Percentiles rank a stretch among this genome's conserved stretches.
Conservation (phyloP, 2,888 invertebrate genomes). For the Ophioninae sp. region DNA sequence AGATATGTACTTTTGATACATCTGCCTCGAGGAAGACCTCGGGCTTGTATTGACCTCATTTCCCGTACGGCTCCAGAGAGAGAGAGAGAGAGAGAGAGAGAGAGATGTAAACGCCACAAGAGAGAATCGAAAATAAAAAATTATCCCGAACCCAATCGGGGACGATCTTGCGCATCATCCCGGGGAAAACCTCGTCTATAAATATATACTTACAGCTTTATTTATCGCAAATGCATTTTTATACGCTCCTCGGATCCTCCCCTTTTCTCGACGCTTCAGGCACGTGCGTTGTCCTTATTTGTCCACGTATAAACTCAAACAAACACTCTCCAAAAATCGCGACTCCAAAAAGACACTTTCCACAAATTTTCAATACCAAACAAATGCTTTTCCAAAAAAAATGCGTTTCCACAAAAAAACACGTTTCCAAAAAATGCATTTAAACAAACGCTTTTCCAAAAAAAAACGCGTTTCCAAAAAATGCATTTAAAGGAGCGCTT, state of each 20-base stretch:
- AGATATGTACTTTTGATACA: slow-evolving; percentile 17
- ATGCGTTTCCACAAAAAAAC: too few relatives aligned
- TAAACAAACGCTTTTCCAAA: too few relatives aligned
- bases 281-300: slow-evolving; percentile 3
- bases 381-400: too few relatives aligned
- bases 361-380: too few relatives aligned
- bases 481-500: too few relatives aligned
- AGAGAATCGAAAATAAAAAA: slow-evolving; percentile 73
- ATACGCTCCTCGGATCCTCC: slow-evolving; percentile 5
- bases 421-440: too few relatives aligned
- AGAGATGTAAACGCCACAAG: slow-evolving; percentile 24
- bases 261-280: not conserved
- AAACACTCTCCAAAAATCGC: not conserved
- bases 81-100: slow-evolving; percentile 26
- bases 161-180: slow-evolving; percentile 62
- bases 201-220: slow-evolving; percentile 65
- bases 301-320: slow-evolving; percentile 12
- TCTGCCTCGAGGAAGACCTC: slow-evolving; percentile 29
- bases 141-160: slow-evolving; percentile 70
- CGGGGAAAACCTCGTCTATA: slow-evolving; percentile 70
- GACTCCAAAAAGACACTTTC: too few relatives aligned
- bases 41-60: slow-evolving; percentile 61
- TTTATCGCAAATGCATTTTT: slow-evolving; percentile 38
- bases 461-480: too few relatives aligned
- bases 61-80: slow-evolving; percentile 36